Evolutionary conservation across 2,888 invertebrate genomes (phyloP).

Genomic region (Aethes cnicana): DNA sequence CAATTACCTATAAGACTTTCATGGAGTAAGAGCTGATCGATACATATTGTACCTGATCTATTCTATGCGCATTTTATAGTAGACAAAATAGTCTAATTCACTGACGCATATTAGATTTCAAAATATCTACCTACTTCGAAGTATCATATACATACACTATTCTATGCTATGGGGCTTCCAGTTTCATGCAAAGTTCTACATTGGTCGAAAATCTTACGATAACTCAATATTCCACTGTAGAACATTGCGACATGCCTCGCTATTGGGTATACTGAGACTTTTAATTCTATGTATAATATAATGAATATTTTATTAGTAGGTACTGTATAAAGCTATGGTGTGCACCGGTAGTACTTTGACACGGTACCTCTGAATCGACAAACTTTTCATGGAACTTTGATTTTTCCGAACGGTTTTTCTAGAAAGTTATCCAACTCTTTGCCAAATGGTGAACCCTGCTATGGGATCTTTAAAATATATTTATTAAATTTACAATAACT

Average conservation of each 20-base stretch:
- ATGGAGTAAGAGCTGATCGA: neutral
- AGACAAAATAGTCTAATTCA: conserved; percentile 50
- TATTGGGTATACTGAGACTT: conserved; percentile 24
- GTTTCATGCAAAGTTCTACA: conserved; percentile 51
- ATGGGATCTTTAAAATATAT: too few species aligned
- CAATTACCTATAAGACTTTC: conserved; percentile 1
- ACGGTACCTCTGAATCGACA: too few species aligned
- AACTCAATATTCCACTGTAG: conserved; percentile 15
- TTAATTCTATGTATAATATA: conserved; percentile 11
- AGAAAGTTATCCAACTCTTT: too few species aligned
- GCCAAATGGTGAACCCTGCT: too few species aligned
- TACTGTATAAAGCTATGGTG: conserved; percentile 46
- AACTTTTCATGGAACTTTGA: too few species aligned
- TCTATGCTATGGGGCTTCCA: conserved; percentile 58
- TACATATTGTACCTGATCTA: conserved; percentile 7
- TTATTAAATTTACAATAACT: too few species aligned
- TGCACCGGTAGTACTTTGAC: conserved; percentile 68
- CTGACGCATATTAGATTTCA: conserved; percentile 41
- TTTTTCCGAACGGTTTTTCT: too few species aligned
- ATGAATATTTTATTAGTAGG: conserved; percentile 12
- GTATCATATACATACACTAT: conserved; percentile 40
- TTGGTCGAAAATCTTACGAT: conserved; percentile 37
- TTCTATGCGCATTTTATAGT: conserved; percentile 25
- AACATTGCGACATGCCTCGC: conserved; percentile 31
- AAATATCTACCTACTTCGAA: conserved; percentile 12